phyloP scores from a whole-genome alignment of 2,888 invertebrate genomes.

The Platycheirus albimanus region DNA sequence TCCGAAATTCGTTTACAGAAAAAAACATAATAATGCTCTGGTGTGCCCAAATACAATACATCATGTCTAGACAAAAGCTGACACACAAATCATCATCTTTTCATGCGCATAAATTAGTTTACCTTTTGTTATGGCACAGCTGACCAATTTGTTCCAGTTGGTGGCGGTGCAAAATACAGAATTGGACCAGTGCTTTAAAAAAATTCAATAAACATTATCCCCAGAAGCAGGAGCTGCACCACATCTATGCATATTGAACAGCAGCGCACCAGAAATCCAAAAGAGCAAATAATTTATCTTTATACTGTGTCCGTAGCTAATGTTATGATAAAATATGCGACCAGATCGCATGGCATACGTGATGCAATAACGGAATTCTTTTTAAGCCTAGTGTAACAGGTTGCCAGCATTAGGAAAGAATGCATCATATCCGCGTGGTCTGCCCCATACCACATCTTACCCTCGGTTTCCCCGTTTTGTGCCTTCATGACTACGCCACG shows the following conservation, averaged over 20 bases:
- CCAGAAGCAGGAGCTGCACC: conserved; percentile 35
- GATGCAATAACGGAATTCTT: conserved; percentile 73
- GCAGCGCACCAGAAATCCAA: too few species aligned
- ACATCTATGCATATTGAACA: too few species aligned
- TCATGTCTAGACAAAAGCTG: too few species aligned
- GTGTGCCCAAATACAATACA: too few species aligned
- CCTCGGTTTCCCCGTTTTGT: conserved; percentile 50
- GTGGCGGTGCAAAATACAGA: conserved; percentile 31
- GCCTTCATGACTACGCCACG: conserved; percentile 21
- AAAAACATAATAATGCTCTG: too few species aligned
- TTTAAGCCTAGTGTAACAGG: conserved; percentile 72
- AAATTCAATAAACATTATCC: conserved; percentile 48
- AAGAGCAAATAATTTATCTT: conserved; percentile 68
- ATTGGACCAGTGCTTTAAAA: neutral
- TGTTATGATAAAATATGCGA: conserved; percentile 74
- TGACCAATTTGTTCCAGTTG: conserved; percentile 54
- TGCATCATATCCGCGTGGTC: conserved; percentile 50
- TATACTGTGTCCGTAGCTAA: conserved; percentile 65
- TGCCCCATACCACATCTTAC: conserved; percentile 43
- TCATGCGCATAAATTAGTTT: conserved; percentile 46
- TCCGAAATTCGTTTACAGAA: too few species aligned
- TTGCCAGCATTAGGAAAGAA: conserved; percentile 67
- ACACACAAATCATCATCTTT: too few species aligned
- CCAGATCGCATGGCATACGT: conserved; percentile 72
- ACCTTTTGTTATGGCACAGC: conserved; percentile 24